phyloP scores from a whole-genome alignment of 2,113 vertebrate genomes.

The Sander lucioperca region DNA sequence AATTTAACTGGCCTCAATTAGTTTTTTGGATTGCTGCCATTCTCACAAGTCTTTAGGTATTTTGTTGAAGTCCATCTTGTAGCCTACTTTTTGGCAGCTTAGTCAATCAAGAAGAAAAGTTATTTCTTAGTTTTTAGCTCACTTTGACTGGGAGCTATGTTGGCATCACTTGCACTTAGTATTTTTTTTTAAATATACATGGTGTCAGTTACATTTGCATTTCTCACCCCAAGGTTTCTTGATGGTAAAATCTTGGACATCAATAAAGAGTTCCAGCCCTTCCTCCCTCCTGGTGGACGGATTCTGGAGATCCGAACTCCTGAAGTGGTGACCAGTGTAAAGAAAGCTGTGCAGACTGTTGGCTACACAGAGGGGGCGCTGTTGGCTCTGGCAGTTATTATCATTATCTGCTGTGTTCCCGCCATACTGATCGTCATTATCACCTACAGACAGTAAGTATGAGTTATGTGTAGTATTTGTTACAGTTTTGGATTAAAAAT shows the following conservation, averaged over 20 bases:
- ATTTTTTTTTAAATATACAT: neutral
- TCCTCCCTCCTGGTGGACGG: slow-evolving; percentile 93
- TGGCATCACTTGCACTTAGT: neutral
- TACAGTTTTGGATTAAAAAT: neutral
- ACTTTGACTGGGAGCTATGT: neutral
- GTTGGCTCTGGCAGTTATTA: slow-evolving; percentile 95
- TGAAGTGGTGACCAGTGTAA: slow-evolving; percentile 92
- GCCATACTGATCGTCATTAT: slow-evolving; percentile 96
- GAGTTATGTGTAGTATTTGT: neutral
- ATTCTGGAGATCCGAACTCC: slow-evolving; percentile 97
- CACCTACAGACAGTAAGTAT: slow-evolving; percentile 96
- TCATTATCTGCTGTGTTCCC: slow-evolving; percentile 96
- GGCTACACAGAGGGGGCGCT: slow-evolving; percentile 96
- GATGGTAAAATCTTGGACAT: slow-evolving; percentile 97
- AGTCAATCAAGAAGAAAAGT: neutral
- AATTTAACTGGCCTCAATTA: slow-evolving; percentile 11
- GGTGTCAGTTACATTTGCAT: neutral
- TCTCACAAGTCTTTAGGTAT: neutral
- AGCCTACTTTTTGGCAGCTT: slow-evolving; percentile 2
- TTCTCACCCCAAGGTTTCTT: slow-evolving; percentile 87
- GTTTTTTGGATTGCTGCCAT: slow-evolving; percentile 28
- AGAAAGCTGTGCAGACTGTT: slow-evolving; percentile 92
- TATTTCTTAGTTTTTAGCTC: neutral
- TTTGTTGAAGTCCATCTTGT: neutral
- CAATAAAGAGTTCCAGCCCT: slow-evolving; percentile 95